Base-by-base conservation (phyloP, 2,888 invertebrate species). In the Melanchra persicariae region DNA sequence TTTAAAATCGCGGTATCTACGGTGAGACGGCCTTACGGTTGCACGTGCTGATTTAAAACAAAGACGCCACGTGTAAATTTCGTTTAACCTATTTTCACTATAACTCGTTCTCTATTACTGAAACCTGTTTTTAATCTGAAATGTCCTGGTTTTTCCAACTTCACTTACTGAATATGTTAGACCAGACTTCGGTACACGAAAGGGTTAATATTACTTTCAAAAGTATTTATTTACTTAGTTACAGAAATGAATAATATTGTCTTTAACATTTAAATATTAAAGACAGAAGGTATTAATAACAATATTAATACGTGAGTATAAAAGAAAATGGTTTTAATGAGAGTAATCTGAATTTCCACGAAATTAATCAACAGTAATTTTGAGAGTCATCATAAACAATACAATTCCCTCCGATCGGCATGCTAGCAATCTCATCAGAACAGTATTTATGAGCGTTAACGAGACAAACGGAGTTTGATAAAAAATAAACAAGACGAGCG, bases 391-490 rank as follows among this genome's bases (percentile, higher is more conserved):
- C n/a, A n/a, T n/a, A n/a, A 51, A 40, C 40, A 72, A 59, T 43
- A 24, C 40, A 57, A 59, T 74, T 52, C 37, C 17, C n/a, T 60
- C 22, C 43, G 45, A 70, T 69, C 57, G 34, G 30, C 45, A 64
- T 69, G 60, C 40, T 60, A 37, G 10, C 70, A 51, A 66, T 70
- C 61, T 71, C 61, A 66, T 63, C 37, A 60, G 26, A 57, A 22
- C 47, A 52, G 54, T 68, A 71, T 79, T 77, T 74, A 70, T 61
- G 54, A 81, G 30, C 69, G 59, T 24, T 58, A 71, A 82, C 62
- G 71, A 82, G 66, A 66, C 54, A 47, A 55, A 61, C 37, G 24
- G 17, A 12, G 61, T 66, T 57, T 69, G 51, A 81, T 30, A 64
- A 66, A 71, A 76, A 67, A 60, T 51, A 51, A 51, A 60, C 45